Evolutionary conservation across 1,140 invertebrate genomes (phyloP).

Genomic region (Thaumetopoea pityocampa): DNA sequence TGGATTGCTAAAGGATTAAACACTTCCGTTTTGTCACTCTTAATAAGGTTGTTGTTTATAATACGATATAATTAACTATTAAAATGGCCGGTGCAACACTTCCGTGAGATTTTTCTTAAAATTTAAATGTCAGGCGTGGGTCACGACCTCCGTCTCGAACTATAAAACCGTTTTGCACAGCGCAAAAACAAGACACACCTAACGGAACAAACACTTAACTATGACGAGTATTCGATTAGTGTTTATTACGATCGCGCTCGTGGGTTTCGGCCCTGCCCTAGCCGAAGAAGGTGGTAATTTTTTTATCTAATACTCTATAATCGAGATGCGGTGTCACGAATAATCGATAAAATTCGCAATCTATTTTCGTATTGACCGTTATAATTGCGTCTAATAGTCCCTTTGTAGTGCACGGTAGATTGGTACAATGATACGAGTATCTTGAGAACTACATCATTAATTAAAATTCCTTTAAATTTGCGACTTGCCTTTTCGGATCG

Average conservation of each 20-base stretch:
- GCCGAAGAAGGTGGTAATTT: slow-evolving; percentile 52
- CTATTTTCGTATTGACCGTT: slow-evolving; percentile 33
- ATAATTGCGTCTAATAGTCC: slow-evolving; percentile 24
- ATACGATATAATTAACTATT: slow-evolving; percentile 12
- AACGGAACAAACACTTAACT: slow-evolving; percentile 26
- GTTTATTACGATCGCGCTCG: slow-evolving; percentile 25
- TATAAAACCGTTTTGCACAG: slow-evolving; percentile 46
- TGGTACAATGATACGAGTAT: slow-evolving; percentile 1
- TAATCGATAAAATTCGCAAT: slow-evolving; percentile 15
- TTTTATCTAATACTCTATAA: slow-evolving; percentile 27
- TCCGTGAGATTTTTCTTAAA: slow-evolving; percentile 49
- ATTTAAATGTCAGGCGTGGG: slow-evolving; percentile 45
- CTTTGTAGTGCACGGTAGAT: slow-evolving; percentile 9
- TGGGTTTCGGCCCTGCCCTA: slow-evolving; percentile 24
- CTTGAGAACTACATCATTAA: too few relatives aligned
- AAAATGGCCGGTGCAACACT: slow-evolving; percentile 18
- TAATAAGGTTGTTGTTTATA: too few relatives aligned
- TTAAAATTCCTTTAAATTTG: neutral
- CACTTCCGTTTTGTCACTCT: slow-evolving; percentile 2
- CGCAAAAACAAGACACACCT: slow-evolving; percentile 38
- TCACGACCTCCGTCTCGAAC: slow-evolving; percentile 43
- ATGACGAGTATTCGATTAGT: slow-evolving; percentile 37
- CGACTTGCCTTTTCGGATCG: too few relatives aligned
- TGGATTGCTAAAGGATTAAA: neutral
- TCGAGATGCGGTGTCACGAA: slow-evolving; percentile 17